Evolutionary conservation across 2,888 invertebrate genomes (phyloP), one percentile per base, ranked within the genome.

Genomic region (Mesorhabditis sp.): DNA sequence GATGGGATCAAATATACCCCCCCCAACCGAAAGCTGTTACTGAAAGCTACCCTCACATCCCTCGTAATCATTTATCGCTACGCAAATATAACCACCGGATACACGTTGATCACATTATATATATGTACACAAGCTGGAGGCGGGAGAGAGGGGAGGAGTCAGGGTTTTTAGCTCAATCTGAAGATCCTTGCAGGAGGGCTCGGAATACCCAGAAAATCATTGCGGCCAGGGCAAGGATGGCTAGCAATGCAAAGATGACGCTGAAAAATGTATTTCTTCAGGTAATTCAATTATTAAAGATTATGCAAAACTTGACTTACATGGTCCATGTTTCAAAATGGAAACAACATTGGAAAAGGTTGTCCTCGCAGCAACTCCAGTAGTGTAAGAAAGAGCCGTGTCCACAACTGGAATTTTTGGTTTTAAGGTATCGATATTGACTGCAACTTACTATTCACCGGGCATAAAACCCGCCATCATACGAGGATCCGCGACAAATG

Each of bases 251-350:
- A 50, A 50, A 50, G 7, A 50, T 50, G 7, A 50, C 58, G 7
- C 58, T 50, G n/a, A 50, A 50, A 50, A 50, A 50, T 13, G 28
- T 28, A 28, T 28, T 28, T 28, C 28, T 28, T 28, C 28, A 28
- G 28, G 28, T 28, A 28, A 28, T 28, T 28, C 28, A 28, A 28
- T 28, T 28, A 28, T 28, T 28, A 28, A 28, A 28, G 28, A 28
- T 28, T 28, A 28, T 28, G 58, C 58, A 13, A 50, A n/a, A 50
- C 7, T 50, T 50, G 15, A 76, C 80, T 74, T 50, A 83, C 83
- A 83, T 79, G 5, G 82, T 78, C 83, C 83, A 83, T 0, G 81
- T 80, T 69, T 83, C 82, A 63, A 83, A 82, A 62, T 83, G 80
- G 71, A 83, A 82, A 69, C 83, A 83, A 67, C 83, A 83, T 67